Evolutionary conservation across 35 echinoderm and acorn worm genomes (phyloP).

Genomic region (Strongylocentrotus purpuratus): DNA sequence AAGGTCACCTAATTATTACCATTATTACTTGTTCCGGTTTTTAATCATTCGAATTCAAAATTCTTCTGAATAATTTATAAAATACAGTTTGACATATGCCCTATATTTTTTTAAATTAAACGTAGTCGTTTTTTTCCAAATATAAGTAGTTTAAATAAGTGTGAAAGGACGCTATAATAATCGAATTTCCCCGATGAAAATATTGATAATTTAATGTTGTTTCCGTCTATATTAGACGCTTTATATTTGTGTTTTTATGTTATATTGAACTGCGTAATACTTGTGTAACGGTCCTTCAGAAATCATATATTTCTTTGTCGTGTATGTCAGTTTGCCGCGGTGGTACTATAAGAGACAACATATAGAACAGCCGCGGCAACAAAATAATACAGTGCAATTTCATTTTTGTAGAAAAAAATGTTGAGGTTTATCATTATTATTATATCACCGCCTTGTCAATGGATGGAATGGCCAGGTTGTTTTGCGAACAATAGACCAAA

Average conservation of each 20-base stretch:
- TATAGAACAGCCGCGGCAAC: constrained; percentile 5
- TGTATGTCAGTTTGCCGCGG: constrained; percentile 25
- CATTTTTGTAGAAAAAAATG: constrained; percentile 43
- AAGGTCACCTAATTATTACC: no score
- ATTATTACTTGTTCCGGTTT: no score
- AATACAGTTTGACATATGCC: no score
- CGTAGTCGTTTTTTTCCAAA: no score
- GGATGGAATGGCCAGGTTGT: constrained; percentile 37
- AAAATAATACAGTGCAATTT: constrained; percentile 51
- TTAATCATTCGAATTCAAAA: no score
- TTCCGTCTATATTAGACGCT: not conserved
- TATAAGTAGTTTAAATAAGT: no score
- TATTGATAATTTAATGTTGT: not conserved
- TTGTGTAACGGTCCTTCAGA: not conserved
- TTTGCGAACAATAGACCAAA: constrained; percentile 56
- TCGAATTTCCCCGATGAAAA: no score
- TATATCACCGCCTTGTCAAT: constrained; percentile 48
- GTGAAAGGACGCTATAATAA: no score
- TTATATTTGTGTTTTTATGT: not conserved
- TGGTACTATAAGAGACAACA: constrained; percentile 7
- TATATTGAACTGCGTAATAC: not conserved
- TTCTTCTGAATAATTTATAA: no score
- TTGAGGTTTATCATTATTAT: constrained; percentile 26
- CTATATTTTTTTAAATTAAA: no score
- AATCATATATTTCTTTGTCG: not conserved